A percentile compares a stretch with the other conserved stretches of the same genome.
These are phyloP conservation scores for Drosophila tsacasi DNA, from an alignment of 1,140 invertebrate species.

Conservation along the genomic window DNA sequence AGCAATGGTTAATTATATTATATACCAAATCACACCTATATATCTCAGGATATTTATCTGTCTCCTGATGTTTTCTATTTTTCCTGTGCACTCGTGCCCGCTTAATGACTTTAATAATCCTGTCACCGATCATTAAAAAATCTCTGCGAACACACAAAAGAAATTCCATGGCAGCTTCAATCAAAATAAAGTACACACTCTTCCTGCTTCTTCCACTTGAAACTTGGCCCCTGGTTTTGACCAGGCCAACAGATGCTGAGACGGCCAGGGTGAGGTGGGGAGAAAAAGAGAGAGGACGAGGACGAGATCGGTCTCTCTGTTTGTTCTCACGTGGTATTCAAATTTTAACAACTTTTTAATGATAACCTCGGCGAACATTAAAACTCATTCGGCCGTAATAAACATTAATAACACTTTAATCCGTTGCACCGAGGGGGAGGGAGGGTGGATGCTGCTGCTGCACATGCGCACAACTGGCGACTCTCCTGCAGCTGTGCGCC, in stretches of 20 bases:
- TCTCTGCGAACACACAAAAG: conserved; percentile 79
- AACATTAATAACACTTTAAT: conserved; percentile 85
- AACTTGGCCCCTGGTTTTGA: conserved; percentile 25
- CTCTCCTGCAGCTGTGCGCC: conserved; percentile 66
- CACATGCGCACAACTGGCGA: conserved; percentile 34
- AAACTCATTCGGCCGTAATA: conserved; percentile 84
- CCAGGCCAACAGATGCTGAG: conserved; percentile 16
- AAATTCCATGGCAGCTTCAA: conserved; percentile 84
- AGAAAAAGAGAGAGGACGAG: conserved; percentile 18
- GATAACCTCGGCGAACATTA: conserved; percentile 83
- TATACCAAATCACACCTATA: not conserved
- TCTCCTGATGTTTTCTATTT: not conserved
- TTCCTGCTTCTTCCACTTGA: conserved; percentile 62
- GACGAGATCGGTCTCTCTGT: conserved; percentile 32
- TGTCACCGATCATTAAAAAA: conserved; percentile 84
- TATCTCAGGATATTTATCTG: no score
- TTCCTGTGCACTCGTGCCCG: conserved; percentile 29
- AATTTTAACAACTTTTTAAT: conserved; percentile 85
- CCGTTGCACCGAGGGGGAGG: conserved; percentile 35
- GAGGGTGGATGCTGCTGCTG: conserved; percentile 10
- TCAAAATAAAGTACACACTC: conserved; percentile 82
- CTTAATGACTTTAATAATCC: conserved; percentile 84
- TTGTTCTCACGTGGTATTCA: conserved; percentile 80
- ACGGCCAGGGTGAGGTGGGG: conserved; percentile 5
- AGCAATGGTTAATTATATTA: not conserved